Conservation (phyloP, 1,140 invertebrate species). For the Drosophila sturtevanti region DNA sequence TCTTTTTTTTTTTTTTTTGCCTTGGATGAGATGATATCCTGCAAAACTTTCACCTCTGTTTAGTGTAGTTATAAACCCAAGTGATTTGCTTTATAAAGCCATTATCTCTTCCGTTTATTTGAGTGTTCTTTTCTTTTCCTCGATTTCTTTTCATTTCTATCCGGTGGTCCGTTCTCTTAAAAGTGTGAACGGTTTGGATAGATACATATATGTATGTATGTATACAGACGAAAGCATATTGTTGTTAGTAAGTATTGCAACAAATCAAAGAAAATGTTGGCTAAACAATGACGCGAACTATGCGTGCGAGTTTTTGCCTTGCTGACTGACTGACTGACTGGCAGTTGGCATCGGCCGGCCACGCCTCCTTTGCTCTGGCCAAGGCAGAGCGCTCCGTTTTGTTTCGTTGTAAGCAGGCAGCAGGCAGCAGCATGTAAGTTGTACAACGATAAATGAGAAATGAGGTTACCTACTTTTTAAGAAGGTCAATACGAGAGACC, state of each 20-base stretch:
- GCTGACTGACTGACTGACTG: slow-evolving; percentile 40
- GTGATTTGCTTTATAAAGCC: too few relatives aligned
- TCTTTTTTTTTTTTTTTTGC: too few relatives aligned
- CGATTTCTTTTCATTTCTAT: too few relatives aligned
- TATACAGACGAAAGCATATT: background rate
- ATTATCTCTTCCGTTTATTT: too few relatives aligned
- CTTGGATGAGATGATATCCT: too few relatives aligned
- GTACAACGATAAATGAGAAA: slow-evolving; percentile 82
- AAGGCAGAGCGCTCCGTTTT: slow-evolving; percentile 2
- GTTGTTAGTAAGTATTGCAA: slow-evolving; percentile 1
- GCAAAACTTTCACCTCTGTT: too few relatives aligned
- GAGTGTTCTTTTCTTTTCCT: too few relatives aligned
- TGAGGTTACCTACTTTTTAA: slow-evolving; percentile 82
- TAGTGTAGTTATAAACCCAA: too few relatives aligned
- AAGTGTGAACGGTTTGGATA: background rate
- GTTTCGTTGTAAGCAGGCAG: background rate
- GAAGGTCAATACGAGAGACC: slow-evolving; percentile 78
- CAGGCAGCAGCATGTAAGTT: slow-evolving; percentile 71
- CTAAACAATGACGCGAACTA: slow-evolving; percentile 47
- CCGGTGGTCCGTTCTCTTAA: background rate
- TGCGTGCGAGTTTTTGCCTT: slow-evolving; percentile 27
- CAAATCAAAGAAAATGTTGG: slow-evolving; percentile 29
- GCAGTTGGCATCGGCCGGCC: slow-evolving; percentile 37
- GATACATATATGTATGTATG: too few relatives aligned
- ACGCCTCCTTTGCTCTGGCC: slow-evolving; percentile 22